Percentiles rank a stretch among this genome's conserved stretches.
These are phyloP conservation scores for Listronotus bonariensis DNA, from an alignment of 1,140 invertebrate genomes.

Conservation along the genomic window DNA sequence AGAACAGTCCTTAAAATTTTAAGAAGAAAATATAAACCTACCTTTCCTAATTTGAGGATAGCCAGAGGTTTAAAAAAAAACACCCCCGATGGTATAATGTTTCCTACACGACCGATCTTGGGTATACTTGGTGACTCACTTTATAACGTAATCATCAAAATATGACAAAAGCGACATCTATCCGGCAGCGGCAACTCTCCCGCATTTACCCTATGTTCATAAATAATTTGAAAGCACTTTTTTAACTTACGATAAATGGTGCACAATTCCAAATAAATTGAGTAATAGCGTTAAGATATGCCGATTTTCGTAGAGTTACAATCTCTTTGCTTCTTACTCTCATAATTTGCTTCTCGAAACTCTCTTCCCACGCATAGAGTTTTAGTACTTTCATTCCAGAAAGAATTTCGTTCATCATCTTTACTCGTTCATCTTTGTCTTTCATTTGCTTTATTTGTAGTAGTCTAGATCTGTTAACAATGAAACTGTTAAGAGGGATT, in stretches of 20 bases:
- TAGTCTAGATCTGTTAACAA: constrained; percentile 80
- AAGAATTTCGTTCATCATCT: constrained; percentile 67
- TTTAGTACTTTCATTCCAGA: constrained; percentile 38
- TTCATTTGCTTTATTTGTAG: constrained; percentile 90
- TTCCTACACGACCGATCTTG: no score
- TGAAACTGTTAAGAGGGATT: constrained; percentile 86
- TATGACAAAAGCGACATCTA: no score
- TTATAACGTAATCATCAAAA: no score
- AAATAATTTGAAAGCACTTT: background rate
- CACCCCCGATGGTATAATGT: no score
- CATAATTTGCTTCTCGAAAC: constrained; percentile 82
- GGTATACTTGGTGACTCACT: no score
- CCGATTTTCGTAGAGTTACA: constrained; percentile 77
- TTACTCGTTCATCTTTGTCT: constrained; percentile 88
- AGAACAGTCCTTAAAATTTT: no score
- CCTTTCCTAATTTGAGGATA: no score
- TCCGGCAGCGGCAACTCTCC: no score
- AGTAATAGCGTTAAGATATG: constrained; percentile 86
- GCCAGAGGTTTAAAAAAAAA: no score
- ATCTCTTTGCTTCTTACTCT: constrained; percentile 84
- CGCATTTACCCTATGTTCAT: no score
- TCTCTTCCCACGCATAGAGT: constrained; percentile 59
- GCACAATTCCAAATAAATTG: constrained; percentile 95
- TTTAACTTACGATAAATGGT: constrained; percentile 83
- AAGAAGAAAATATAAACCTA: no score